A percentile compares a stretch with the other conserved stretches of the same genome.
These are phyloP conservation scores for Erythrocercus mccallii DNA, from an alignment of 2,113 vertebrate species.

Conservation along the genomic window DNA sequence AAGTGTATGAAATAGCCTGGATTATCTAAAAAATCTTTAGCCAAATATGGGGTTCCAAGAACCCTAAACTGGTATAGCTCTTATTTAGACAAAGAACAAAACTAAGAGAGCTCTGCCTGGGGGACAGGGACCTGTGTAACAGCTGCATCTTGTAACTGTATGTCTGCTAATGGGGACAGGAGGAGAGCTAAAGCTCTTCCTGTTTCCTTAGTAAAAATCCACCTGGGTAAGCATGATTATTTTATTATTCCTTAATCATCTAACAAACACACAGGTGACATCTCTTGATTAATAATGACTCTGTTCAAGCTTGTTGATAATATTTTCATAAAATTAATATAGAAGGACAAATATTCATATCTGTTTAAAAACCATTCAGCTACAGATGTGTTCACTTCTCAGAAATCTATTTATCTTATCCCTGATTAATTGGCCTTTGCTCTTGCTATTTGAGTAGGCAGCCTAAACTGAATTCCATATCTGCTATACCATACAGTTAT, in stretches of 20 bases:
- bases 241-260: neutral
- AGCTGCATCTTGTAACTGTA: neutral
- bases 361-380: neutral
- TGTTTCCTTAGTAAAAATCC: neutral
- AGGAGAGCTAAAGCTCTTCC: neutral
- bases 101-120: neutral
- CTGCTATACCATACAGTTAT: neutral
- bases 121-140: neutral
- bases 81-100: neutral
- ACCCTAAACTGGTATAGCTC: neutral
- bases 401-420: neutral
- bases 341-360: neutral
- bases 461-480: neutral
- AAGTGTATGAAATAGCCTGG: neutral
- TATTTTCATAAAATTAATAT: neutral
- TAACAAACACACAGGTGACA: neutral
- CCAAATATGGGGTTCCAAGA: neutral
- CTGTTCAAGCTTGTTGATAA: neutral
- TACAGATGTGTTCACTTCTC: neutral
- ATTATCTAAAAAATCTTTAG: neutral
- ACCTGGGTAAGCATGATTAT: neutral
- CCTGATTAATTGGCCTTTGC: neutral
- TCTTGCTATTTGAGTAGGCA: neutral
- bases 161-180: accelerated
- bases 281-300: neutral